Percentiles rank a stretch among this genome's conserved stretches.
Conservation (phyloP, 2,113 vertebrate genomes). For the Oreotragus oreotragus region DNA sequence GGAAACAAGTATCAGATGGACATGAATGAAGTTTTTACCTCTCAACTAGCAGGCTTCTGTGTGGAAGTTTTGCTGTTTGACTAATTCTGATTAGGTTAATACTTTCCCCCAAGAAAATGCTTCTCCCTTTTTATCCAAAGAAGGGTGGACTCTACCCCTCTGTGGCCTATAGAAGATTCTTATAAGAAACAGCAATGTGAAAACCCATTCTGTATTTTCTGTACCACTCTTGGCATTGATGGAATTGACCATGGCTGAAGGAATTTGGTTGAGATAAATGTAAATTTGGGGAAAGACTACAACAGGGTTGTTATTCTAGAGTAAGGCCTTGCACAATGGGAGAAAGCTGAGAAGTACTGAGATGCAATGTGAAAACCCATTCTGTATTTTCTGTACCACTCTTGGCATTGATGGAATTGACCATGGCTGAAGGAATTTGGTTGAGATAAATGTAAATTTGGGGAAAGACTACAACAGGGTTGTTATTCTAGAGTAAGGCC, state of each 20-base stretch:
- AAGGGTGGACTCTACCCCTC: not conserved
- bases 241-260: not conserved
- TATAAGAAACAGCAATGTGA: not conserved
- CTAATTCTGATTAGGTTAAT: not conserved
- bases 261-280: not conserved
- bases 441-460: not conserved
- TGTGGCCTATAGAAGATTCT: not conserved
- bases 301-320: not conserved
- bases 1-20: conserved; percentile 59
- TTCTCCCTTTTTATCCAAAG: conserved; percentile 13
- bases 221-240: not conserved
- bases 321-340: not conserved
- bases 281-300: not conserved
- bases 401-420: not conserved
- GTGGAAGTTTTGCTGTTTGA: not conserved
- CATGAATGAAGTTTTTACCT: conserved; percentile 54
- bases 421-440: not conserved
- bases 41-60: conserved; percentile 22
- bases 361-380: too few relatives aligned
- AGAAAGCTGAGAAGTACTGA: too few relatives aligned
- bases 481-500: not conserved
- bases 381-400: too few relatives aligned
- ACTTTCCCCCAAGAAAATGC: not conserved
- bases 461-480: not conserved
- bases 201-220: not conserved